These are phyloP conservation scores for Zaprionus ghesquierei DNA, from an alignment of 1,140 invertebrate species.

Conservation along the genomic window DNA sequence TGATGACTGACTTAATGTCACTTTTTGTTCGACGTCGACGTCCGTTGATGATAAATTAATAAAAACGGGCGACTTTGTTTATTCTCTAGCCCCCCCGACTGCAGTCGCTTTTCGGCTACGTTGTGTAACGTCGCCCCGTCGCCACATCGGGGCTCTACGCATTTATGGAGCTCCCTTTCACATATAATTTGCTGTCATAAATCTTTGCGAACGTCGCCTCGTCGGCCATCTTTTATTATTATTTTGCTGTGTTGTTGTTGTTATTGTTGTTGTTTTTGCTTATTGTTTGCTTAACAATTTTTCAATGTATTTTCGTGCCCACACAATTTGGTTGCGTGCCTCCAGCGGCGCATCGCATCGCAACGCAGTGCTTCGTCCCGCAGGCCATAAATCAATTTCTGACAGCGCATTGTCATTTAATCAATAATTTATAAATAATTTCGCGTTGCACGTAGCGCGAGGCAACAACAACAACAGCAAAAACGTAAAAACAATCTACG, in stretches of 20 bases:
- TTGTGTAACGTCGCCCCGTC: constrained; percentile 38
- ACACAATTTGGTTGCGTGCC: constrained; percentile 63
- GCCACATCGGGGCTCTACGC: constrained; percentile 26
- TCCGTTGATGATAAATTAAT: constrained; percentile 76
- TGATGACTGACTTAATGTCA: constrained; percentile 79
- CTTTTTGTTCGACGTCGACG: constrained; percentile 34
- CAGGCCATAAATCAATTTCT: constrained; percentile 75
- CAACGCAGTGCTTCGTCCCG: not conserved
- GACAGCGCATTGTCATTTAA: constrained; percentile 80
- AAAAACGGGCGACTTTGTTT: constrained; percentile 49
- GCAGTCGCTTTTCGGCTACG: constrained; percentile 13
- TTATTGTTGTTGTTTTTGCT: constrained; percentile 6
- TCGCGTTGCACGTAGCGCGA: constrained; percentile 28
- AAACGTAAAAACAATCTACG: constrained; percentile 1
- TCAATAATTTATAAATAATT: constrained; percentile 80
- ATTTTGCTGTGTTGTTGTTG: constrained; percentile 10
- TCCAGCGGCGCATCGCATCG: constrained; percentile 3
- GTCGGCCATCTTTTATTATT: constrained; percentile 64
- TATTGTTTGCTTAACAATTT: constrained; percentile 75
- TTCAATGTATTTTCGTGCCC: constrained; percentile 58
- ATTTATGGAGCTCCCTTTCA: constrained; percentile 39
- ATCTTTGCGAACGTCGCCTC: constrained; percentile 37
- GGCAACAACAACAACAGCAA: constrained; percentile 2
- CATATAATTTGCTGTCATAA: constrained; percentile 67
- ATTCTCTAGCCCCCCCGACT: constrained; percentile 12